Conservation (phyloP, 2,888 invertebrate species). For the Hyppa rectilinea region DNA sequence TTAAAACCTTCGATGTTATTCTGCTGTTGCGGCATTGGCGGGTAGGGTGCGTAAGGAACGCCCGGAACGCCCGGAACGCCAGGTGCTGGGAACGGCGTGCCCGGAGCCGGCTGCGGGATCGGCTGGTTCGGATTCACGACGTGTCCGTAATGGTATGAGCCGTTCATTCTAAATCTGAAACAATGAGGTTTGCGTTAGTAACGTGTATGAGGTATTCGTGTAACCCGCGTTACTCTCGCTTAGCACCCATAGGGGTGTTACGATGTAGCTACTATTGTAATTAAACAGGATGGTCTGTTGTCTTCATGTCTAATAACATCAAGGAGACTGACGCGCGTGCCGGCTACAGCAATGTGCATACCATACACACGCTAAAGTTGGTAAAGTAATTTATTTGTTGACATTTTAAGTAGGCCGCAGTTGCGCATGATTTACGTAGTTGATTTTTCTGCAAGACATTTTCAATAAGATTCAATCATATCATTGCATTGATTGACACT, state of each 20-base stretch:
- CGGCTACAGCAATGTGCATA: not conserved
- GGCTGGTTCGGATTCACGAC: slow-evolving; percentile 18
- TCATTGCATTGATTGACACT: not conserved
- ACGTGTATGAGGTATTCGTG: not conserved
- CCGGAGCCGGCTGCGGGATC: slow-evolving; percentile 55
- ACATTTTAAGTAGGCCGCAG: not conserved
- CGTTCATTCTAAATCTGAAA: slow-evolving; percentile 68
- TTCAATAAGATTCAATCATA: not conserved
- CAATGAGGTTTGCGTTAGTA: not conserved
- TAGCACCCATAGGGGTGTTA: not conserved
- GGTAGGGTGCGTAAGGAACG: not conserved
- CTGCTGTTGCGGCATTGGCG: not conserved
- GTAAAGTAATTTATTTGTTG: not conserved
- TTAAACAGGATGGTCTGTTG: not conserved
- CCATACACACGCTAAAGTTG: not conserved
- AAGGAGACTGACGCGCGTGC: not conserved
- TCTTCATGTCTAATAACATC: not conserved
- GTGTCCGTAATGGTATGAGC: slow-evolving; percentile 41
- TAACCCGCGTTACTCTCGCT: not conserved
- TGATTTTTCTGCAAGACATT: not conserved
- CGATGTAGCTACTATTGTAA: not conserved
- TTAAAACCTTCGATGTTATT: slow-evolving; percentile 5
- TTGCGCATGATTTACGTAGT: not conserved
- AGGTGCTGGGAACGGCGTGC: slow-evolving; percentile 58
- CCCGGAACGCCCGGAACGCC: slow-evolving; percentile 36